Conservation (phyloP, 1,140 invertebrate genomes). For the Cardiocondyla obscurior region DNA sequence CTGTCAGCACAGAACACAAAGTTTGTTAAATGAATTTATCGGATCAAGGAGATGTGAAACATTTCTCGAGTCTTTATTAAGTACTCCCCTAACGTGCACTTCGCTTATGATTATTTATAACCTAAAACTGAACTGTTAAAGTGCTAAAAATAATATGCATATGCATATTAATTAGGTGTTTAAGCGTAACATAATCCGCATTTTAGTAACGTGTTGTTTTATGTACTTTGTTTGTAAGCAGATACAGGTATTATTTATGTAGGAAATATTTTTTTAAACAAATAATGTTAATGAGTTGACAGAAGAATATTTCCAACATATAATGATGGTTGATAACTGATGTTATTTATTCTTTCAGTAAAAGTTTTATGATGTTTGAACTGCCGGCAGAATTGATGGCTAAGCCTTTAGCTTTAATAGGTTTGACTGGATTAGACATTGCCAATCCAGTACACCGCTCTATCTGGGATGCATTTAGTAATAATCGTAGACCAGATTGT, state of each 20-base stretch:
- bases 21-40: too few relatives aligned
- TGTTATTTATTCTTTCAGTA: not conserved
- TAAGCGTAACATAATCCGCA: not conserved
- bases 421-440: constrained; percentile 93
- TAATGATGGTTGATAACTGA: not conserved
- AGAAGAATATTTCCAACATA: not conserved
- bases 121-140: constrained; percentile 60
- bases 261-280: not conserved
- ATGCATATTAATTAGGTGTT: not conserved
- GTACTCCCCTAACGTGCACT: not conserved
- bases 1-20: too few relatives aligned
- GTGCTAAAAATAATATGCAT: not conserved
- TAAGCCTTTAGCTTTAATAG: constrained; percentile 92
- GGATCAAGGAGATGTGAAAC: too few relatives aligned
- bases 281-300: not conserved
- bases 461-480: constrained; percentile 96
- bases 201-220: not conserved
- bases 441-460: constrained; percentile 93
- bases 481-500: constrained; percentile 91
- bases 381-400: constrained; percentile 90
- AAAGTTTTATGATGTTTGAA: constrained; percentile 83
- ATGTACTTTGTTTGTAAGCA: constrained; percentile 46
- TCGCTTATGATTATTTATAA: constrained; percentile 32
- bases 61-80: too few relatives aligned
- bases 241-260: constrained; percentile 10